Evolutionary conservation across 92 coral and sea anemone genomes (phyloP), one percentile per base, ranked within the genome.

Genomic region (Desmophyllum pertusum): DNA sequence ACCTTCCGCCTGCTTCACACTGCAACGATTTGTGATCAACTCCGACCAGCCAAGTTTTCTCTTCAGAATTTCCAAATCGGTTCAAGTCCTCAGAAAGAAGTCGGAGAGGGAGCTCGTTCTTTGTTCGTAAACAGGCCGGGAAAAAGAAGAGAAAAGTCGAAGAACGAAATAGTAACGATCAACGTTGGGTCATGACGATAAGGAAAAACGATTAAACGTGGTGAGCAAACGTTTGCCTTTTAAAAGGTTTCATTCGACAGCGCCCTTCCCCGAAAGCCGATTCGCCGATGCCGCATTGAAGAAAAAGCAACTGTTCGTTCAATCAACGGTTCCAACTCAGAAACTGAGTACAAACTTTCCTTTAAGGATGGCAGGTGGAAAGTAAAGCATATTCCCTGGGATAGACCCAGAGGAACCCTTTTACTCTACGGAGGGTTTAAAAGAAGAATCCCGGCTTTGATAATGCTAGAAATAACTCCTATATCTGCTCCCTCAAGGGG

Each of bases 351-450:
- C 78, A 73, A 9, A 8, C 81, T 90, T 31, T 85, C 75, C 55
- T 87, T 87, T 75, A 87, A 83, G 80, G 93, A 90, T 57, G 93
- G 89, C 61, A 86, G n/a, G 85, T 55, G 83, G n/a, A n/a, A 83
- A 43, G 83, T 90, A 21, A 81, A 86, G 6, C 40, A 76, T 53
- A 43, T 90, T n/a, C 38, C 93, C 93, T 31, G 93, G 93, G 38
- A 81, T 87, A 39, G 83, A 75, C 41, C 88, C 88, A 35, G 80
- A 77, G 64, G 90, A 86, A 77, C 87, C 87, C 48, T 85, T n/a
- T 86, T 70, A 85, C 87, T 57, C 62, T 90, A 52, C 30, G 81
- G 85, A 52, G 88, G 73, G n/a, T n/a, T 90, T n/a, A n/a, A n/a
- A n/a, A n/a, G n/a, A n/a, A n/a, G n/a, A n/a, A n/a, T n/a, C n/a